phyloP scores from a whole-genome alignment of 2,113 vertebrate species.

The Isichthys henryi region DNA sequence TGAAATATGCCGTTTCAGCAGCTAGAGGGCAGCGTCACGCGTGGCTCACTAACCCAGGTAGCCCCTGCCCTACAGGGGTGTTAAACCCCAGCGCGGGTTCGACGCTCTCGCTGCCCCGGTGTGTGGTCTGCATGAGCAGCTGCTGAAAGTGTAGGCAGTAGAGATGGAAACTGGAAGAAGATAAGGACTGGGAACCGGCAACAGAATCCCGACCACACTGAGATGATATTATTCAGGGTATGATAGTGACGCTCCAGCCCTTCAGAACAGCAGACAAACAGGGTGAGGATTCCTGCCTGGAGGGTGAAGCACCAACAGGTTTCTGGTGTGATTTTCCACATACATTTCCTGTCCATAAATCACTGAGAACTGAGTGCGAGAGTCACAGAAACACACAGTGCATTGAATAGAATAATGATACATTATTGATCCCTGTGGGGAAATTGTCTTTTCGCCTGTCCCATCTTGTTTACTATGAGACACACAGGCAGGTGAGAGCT shows the following conservation, averaged over 20 bases:
- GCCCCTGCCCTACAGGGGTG: not conserved
- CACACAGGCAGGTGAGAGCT: not conserved
- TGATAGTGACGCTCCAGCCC: not conserved
- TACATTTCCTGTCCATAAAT: not conserved
- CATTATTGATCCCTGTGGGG: not conserved
- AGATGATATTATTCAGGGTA: not conserved
- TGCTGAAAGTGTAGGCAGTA: not conserved
- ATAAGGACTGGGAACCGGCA: not conserved
- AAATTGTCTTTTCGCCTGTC: not conserved
- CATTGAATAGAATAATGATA: not conserved
- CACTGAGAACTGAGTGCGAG: not conserved
- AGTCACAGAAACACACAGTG: not conserved
- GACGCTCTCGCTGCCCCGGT: not conserved
- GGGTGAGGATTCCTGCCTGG: not conserved
- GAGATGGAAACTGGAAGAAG: not conserved
- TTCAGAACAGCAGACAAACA: not conserved
- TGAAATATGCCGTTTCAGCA: not conserved
- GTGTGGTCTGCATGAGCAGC: not conserved
- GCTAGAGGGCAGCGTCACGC: not conserved
- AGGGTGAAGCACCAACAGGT: not conserved
- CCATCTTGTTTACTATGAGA: not conserved
- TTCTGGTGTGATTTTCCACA: not conserved
- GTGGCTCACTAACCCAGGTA: not conserved
- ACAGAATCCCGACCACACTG: not conserved
- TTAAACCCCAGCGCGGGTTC: not conserved